A percentile compares a stretch with the other conserved stretches of the same genome.
Evolutionary conservation across 2,888 invertebrate species (phyloP).

Genomic region (Coremacera marginata): DNA sequence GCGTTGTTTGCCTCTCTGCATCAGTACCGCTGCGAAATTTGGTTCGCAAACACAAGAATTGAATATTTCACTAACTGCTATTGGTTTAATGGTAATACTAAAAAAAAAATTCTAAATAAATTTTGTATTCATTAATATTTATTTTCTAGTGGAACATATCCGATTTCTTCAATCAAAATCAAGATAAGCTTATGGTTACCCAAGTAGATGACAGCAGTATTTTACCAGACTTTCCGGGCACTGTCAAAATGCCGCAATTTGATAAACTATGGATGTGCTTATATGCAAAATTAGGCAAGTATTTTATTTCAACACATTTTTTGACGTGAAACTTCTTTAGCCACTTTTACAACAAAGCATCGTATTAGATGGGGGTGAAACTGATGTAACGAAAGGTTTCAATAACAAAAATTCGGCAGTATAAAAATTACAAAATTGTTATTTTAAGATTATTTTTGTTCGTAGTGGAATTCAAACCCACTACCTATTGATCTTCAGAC

Average conservation of each 20-base stretch:
- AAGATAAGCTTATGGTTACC: slow-evolving; percentile 83
- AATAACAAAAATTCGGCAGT: no score
- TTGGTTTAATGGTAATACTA: slow-evolving; percentile 87
- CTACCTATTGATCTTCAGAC: no score
- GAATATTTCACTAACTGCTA: slow-evolving; percentile 96
- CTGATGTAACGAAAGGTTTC: no score
- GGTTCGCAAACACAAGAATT: slow-evolving; percentile 96
- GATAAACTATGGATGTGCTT: slow-evolving; percentile 97
- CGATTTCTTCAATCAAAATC: slow-evolving; percentile 96
- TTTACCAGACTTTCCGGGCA: slow-evolving; percentile 86
- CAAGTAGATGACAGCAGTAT: slow-evolving; percentile 81
- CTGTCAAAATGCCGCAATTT: slow-evolving; percentile 86
- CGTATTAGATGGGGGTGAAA: no score
- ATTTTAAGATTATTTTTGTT: no score
- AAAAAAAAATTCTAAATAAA: no score
- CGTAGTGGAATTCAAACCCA: no score
- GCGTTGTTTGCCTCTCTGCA: slow-evolving; percentile 88
- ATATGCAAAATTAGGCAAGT: slow-evolving; percentile 79
- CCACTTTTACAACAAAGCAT: no score
- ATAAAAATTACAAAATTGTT: no score
- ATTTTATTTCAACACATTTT: no score
- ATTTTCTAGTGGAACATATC: slow-evolving; percentile 94
- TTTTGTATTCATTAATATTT: slow-evolving; percentile 10
- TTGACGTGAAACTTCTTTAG: no score
- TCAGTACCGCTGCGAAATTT: slow-evolving; percentile 94